Evolutionary conservation across 1,140 invertebrate species (phyloP).

Genomic region (Caerostris darwini): DNA sequence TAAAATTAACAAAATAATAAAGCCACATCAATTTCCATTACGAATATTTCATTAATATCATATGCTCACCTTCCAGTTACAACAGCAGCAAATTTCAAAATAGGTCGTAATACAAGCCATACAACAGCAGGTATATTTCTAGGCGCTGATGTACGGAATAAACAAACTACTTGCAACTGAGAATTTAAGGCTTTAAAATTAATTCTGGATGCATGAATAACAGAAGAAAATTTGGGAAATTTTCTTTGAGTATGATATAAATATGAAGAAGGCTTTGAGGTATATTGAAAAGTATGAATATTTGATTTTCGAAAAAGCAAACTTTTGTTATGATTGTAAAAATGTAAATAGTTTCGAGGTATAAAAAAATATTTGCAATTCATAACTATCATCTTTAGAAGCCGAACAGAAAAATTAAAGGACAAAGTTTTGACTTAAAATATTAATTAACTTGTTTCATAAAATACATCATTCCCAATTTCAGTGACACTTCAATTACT

Average conservation of each 20-base stretch:
- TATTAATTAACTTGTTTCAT: too few species aligned
- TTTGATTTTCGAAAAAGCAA: neutral
- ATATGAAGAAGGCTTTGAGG: neutral
- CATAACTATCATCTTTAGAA: neutral
- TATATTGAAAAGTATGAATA: neutral
- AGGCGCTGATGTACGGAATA: slow-evolving; percentile 68
- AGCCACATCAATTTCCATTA: too few species aligned
- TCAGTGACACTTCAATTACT: too few species aligned
- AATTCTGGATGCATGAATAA: neutral
- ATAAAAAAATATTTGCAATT: neutral
- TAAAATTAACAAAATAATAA: too few species aligned
- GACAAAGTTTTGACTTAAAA: too few species aligned
- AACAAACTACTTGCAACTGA: neutral
- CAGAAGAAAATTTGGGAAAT: neutral
- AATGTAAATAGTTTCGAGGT: too few species aligned
- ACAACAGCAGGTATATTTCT: slow-evolving; percentile 77
- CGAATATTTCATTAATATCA: too few species aligned
- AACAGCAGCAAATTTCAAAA: slow-evolving; percentile 76
- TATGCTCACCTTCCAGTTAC: slow-evolving; percentile 76
- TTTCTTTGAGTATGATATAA: neutral
- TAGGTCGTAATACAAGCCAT: slow-evolving; percentile 71
- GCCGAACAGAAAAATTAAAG: neutral
- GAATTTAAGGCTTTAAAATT: neutral
- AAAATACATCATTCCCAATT: too few species aligned
- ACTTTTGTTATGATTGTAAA: neutral